These are phyloP conservation scores for Cataglyphis rosenhaueri DNA, from an alignment of 2,888 invertebrate genomes.

Conservation along the genomic window DNA sequence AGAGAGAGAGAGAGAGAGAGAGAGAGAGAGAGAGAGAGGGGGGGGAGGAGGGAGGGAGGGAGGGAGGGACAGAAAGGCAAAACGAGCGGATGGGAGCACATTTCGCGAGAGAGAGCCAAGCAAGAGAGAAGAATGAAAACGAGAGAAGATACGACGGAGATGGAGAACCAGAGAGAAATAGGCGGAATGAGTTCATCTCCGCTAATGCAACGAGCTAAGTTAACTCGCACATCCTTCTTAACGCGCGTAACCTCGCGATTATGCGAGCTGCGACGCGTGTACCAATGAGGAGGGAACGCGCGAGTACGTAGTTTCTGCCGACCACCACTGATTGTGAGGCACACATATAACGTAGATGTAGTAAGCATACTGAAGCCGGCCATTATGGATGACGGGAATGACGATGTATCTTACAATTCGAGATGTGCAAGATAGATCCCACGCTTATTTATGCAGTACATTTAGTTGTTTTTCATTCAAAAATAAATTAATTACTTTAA, in stretches of 20 bases:
- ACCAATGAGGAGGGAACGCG: constrained; percentile 47
- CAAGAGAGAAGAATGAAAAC: constrained; percentile 31
- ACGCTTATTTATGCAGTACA: constrained; percentile 22
- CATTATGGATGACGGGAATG: neutral
- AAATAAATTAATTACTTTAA: neutral
- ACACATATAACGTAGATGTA: neutral
- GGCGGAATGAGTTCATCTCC: constrained; percentile 84
- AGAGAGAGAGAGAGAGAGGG: neutral
- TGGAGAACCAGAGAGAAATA: constrained; percentile 68
- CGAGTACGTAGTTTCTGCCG: constrained; percentile 18
- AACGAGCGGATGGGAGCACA: constrained; percentile 53
- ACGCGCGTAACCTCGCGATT: constrained; percentile 79
- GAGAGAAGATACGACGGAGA: constrained; percentile 38
- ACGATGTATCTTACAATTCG: constrained; percentile 16
- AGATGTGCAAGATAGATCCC: neutral
- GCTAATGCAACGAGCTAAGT: constrained; percentile 83
- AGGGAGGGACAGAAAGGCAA: neutral
- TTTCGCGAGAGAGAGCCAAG: constrained; percentile 27
- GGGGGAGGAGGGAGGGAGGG: neutral
- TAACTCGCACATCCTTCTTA: constrained; percentile 85
- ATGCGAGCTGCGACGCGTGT: constrained; percentile 63
- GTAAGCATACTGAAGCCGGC: constrained; percentile 8
- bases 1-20: constrained; percentile 34
- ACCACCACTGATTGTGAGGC: neutral
- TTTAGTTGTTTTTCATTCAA: neutral